A percentile compares a stretch with the other conserved stretches of the same genome.
phyloP scores from a whole-genome alignment of 2,888 invertebrate genomes.

The Megalurothrips usitatus region DNA sequence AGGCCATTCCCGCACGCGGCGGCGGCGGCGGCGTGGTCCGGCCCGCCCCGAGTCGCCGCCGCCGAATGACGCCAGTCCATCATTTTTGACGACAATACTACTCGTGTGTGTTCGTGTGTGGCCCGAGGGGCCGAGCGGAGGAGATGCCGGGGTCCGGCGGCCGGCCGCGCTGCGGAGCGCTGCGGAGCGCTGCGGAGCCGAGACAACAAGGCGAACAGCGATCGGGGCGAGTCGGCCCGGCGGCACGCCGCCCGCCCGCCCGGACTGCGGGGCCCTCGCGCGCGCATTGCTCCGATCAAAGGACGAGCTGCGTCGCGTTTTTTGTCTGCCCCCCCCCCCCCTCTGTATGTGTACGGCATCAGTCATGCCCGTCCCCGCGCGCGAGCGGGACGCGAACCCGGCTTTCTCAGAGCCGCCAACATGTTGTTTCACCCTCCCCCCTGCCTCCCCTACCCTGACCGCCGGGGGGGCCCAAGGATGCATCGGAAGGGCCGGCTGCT shows the following conservation, averaged over 20 bases:
- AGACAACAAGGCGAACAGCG: too few relatives aligned
- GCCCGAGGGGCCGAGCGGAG: too few relatives aligned
- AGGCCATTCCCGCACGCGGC: too few relatives aligned
- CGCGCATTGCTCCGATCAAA: not conserved
- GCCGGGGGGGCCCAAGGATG: not conserved
- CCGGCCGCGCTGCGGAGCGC: too few relatives aligned
- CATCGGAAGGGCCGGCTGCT: not conserved
- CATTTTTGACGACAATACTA: too few relatives aligned
- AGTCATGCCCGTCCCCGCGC: slow-evolving; percentile 18
- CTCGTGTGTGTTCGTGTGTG: too few relatives aligned
- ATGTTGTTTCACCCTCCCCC: not conserved
- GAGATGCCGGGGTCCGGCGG: too few relatives aligned
- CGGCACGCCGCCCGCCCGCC: not conserved
- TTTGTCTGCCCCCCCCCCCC: not conserved
- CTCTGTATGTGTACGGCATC: not conserved
- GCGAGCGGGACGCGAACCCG: not conserved
- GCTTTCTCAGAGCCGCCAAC: slow-evolving; percentile 19
- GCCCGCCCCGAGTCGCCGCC: too few relatives aligned
- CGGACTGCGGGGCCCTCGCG: not conserved
- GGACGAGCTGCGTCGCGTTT: slow-evolving; percentile 7
- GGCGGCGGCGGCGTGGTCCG: too few relatives aligned
- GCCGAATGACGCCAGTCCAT: too few relatives aligned
- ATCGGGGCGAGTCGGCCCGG: too few relatives aligned
- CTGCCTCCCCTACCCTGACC: not conserved
- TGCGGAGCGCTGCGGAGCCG: too few relatives aligned